Evolutionary conservation across 2,888 invertebrate genomes (phyloP), one percentile per base, ranked within the genome.

Genomic region (Perithous albicinctus): DNA sequence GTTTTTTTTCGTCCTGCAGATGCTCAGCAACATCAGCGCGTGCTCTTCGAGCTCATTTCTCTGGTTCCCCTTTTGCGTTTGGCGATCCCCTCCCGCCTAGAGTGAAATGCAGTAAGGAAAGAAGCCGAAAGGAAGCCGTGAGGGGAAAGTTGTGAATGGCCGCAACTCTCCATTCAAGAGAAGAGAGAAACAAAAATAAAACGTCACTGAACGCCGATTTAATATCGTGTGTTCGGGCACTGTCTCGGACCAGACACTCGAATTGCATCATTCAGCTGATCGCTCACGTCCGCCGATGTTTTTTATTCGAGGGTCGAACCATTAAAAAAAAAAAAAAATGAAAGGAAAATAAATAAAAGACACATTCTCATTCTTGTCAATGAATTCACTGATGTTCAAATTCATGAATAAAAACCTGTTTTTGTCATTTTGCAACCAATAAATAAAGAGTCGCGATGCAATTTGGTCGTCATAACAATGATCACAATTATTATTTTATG

Each of bases 71-170:
- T 59, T 35, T 35, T 2, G n/a, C 23, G 54, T 23, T 54, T 12
- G 54, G n/a, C 26, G 1, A 26, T n/a, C 15, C 26, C 23, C 54
- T 12, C 26, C 6, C 26, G 7, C 32, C 10, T 18, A n/a, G 79
- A 73, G 73, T 67, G 29, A 59, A 73, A 74, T 63, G 63, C 78
- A 69, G 61, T 15, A 61, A 43, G 48, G 78, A 73, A 67, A 59
- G 66, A 54, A 78, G 56, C 67, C 51, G 67, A 73, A 54, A 69
- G 35, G 20, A 54, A 54, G 48, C 56, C 29, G 23, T 38, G 54
- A 56, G 56, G 54, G 69, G 69, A 70, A 74, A 79, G 74, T 79
- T 79, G 79, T 79, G 79, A 79, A 79, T 79, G 79, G 74, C 51
- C 41, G 10, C 41, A 12, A 18, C 38, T 75, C 59, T 59, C 32